Base-by-base conservation (phyloP, 2,113 vertebrate genomes). In the Hirundichthys speculiger region DNA sequence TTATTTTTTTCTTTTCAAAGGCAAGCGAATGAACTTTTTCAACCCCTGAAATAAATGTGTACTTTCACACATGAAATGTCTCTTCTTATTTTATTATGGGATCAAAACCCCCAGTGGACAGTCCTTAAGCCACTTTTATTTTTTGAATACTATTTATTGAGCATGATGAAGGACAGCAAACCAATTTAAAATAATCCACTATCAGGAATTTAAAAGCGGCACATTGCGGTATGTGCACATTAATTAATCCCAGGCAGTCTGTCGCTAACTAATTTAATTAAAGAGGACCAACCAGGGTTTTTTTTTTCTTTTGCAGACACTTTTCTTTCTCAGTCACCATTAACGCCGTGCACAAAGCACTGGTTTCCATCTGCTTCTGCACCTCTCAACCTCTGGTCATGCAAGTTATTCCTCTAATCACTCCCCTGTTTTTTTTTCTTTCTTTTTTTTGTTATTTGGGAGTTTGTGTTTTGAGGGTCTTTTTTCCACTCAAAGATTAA, bases 231-330 rank as follows among this genome's bases (percentile, higher is more conserved):
- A 53, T 75, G 48, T 74, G 18, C 54, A 68, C 27, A 54, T 41
- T 48, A 61, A 60, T 80, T 77, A 75, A 65, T 58, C 27, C 30
- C 30, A 57, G 13, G n/a, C 27, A 53, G 27, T 38, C 3, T 38
- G 27, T 38, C 19, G 34, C 51, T 42, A 64, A 56, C 55, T n/a
- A 67, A 64, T 10, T 56, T 24, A 41, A 41, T 56, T 22, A 41
- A 56, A 22, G 20, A 9, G 53, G 8, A 56, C 53, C 20, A 40
- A 19, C 21, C 53, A 22, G 51, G 43, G 9, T 45, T 45, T 15
- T 10, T 40, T 15, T 22, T 40, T 55, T 50, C 15, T 52, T 18
- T 30, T 18, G 24, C 10, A 13, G 47, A 30, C 30, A 11, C 49
- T 53, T 53, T 38, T 53, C 13, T 53, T 38, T 27, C 38, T 2